phyloP scores from a whole-genome alignment of 53 echinoderm and acorn worm genomes.

The Antedon mediterranea region DNA sequence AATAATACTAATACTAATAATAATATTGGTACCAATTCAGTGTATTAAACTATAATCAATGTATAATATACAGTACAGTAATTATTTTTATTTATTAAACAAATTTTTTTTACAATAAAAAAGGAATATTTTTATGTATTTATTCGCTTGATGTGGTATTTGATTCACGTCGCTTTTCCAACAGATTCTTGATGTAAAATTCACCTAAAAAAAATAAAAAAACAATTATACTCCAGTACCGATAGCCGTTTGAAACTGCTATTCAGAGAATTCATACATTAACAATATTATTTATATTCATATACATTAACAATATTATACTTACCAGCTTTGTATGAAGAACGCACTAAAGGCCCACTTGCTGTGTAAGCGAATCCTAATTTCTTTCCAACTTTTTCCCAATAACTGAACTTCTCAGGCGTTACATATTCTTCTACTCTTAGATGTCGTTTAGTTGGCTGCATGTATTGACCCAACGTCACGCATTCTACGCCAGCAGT shows the following conservation, averaged over 20 bases:
- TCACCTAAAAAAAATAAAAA: conserved; percentile 15
- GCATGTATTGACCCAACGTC: conserved; percentile 98
- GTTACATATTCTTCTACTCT: conserved; percentile 89
- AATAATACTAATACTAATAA: too few relatives aligned
- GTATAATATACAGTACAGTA: too few relatives aligned
- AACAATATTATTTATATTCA: too few relatives aligned
- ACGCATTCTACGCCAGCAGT: conserved; percentile 72
- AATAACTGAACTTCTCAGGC: conserved; percentile 85
- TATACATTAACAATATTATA: background rate
- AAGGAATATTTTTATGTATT: too few relatives aligned
- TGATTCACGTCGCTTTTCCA: conserved; percentile 17
- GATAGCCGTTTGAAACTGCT: too few relatives aligned
- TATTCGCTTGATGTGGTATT: background rate
- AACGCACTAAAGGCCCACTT: conserved; percentile 88
- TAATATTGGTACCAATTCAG: too few relatives aligned
- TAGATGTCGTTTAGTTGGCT: conserved; percentile 78
- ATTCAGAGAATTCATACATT: too few relatives aligned
- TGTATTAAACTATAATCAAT: too few relatives aligned
- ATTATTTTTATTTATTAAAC: too few relatives aligned
- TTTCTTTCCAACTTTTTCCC: conserved; percentile 73
- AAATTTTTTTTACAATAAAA: too few relatives aligned
- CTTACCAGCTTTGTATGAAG: conserved; percentile 95
- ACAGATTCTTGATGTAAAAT: conserved; percentile 31
- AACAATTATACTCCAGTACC: background rate
- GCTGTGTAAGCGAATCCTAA: conserved; percentile 95